Evolutionary conservation across 2,888 invertebrate genomes (phyloP), one percentile per base, ranked within the genome.

Genomic region (Dione vanillae): DNA sequence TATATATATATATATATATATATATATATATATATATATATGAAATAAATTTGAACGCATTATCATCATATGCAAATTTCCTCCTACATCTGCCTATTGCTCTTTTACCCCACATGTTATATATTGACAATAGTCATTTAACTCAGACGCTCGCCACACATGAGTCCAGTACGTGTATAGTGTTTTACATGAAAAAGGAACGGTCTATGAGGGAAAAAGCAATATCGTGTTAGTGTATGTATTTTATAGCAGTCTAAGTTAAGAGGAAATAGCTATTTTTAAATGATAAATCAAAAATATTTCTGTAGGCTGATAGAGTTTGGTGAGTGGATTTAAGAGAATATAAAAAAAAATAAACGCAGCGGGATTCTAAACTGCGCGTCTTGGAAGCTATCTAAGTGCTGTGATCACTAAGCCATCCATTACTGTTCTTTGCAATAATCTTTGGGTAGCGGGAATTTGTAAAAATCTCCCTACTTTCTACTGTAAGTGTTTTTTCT

Each of bases 181-280:
- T 87, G 85, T 86, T 91, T 90, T 90, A 87, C 90, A 91, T 91
- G 86, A 86, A 88, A 91, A 90, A 89, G 87, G 89, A 88, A 82
- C 82, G 83, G 78, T 77, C 78, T 84, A 82, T 85, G 85, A 81
- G 77, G 80, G 83, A 78, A 83, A 90, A 89, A 90, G 90, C 89
- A 90, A 90, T 91, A 89, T 88, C 89, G 66, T 76, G 76, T 75
- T 74, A 75, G 74, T 73, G 69, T 69, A 67, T 65, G 79, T 79
- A 79, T 82, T 81, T 77, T 72, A 70, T 70, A 76, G 59, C 77
- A 81, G 79, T 45, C 2, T 64, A 83, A 82, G 81, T 65, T 43
- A 65, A 8, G 51, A 71, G 79, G 68, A 64, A 58, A 51, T 9
- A 52, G 56, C 37, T 61, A 65, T 69, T 61, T 56, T 20, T 45